Percentiles rank a stretch among this genome's conserved stretches.
These are phyloP conservation scores for Drosophila subsilvestris DNA, from an alignment of 2,888 invertebrate species.

Conservation along the genomic window DNA sequence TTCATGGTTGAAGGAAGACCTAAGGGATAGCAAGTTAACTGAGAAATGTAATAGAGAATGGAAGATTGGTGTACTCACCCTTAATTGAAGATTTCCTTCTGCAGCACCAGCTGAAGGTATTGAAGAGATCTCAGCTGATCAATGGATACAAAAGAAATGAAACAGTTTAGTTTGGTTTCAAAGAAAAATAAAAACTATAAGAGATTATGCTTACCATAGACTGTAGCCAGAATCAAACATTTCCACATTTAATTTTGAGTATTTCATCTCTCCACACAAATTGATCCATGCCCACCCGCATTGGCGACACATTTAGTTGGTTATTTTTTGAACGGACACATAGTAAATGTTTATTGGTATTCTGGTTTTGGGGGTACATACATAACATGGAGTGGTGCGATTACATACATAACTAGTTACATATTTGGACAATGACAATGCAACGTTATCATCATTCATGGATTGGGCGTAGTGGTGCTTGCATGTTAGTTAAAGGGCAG, in stretches of 20 bases:
- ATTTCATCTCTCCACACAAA: background rate
- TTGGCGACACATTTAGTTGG: background rate
- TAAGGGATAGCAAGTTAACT: slow-evolving; percentile 6
- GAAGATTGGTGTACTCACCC: background rate
- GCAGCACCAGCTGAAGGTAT: background rate
- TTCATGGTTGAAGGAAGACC: slow-evolving; percentile 12
- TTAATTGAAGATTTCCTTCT: background rate
- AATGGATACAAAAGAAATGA: background rate
- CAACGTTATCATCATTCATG: slow-evolving; percentile 44
- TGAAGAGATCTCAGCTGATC: background rate
- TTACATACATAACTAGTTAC: slow-evolving; percentile 51
- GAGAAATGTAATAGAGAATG: background rate
- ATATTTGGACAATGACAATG: slow-evolving; percentile 37
- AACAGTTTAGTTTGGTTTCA: background rate
- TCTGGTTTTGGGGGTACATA: slow-evolving; percentile 19
- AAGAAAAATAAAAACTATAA: background rate
- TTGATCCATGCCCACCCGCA: background rate
- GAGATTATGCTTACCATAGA: background rate
- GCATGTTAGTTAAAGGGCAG: slow-evolving; percentile 5
- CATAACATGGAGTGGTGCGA: slow-evolving; percentile 39
- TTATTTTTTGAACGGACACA: slow-evolving; percentile 42
- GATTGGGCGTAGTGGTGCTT: slow-evolving; percentile 9
- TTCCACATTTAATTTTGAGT: background rate
- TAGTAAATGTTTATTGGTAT: slow-evolving; percentile 58
- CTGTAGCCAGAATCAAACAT: background rate